phyloP scores from a whole-genome alignment of 2,113 vertebrate genomes.

The Paraplagusia blochii region DNA sequence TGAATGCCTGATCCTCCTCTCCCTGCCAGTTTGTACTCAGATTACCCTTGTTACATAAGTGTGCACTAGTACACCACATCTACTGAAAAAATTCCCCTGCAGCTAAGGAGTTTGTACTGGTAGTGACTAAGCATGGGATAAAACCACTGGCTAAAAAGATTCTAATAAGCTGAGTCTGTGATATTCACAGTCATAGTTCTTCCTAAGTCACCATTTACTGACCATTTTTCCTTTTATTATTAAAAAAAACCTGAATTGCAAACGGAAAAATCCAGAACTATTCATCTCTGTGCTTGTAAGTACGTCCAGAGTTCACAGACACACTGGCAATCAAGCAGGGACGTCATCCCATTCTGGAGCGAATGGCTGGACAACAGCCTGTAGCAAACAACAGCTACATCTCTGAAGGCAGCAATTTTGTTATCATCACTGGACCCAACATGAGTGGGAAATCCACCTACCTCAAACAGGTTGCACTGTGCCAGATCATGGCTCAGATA shows the following conservation, averaged over 20 bases:
- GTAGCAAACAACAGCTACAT: constrained; percentile 90
- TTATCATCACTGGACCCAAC: constrained; percentile 94
- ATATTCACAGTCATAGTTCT: too few relatives aligned
- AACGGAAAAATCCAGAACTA: too few relatives aligned
- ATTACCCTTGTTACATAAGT: constrained; percentile 66
- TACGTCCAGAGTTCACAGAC: constrained; percentile 96
- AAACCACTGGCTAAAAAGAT: neutral
- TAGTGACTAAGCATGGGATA: constrained; percentile 2
- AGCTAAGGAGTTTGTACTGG: constrained; percentile 24
- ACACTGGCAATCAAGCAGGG: constrained; percentile 93
- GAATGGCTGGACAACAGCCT: constrained; percentile 85
- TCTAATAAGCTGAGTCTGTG: too few relatives aligned
- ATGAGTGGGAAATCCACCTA: constrained; percentile 99
- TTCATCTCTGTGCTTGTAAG: constrained; percentile 62
- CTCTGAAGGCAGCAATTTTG: constrained; percentile 90
- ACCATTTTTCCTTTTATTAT: too few relatives aligned
- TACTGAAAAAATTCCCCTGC: constrained; percentile 37
- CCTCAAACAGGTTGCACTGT: constrained; percentile 93
- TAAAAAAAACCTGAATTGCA: neutral
- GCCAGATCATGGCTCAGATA: constrained; percentile 98
- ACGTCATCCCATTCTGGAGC: constrained; percentile 93
- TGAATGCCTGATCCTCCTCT: constrained; percentile 50
- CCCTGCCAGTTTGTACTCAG: constrained; percentile 56
- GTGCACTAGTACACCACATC: constrained; percentile 43
- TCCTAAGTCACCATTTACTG: too few relatives aligned